Conservation (phyloP, 2,113 vertebrate genomes). For the Equus quagga region DNA sequence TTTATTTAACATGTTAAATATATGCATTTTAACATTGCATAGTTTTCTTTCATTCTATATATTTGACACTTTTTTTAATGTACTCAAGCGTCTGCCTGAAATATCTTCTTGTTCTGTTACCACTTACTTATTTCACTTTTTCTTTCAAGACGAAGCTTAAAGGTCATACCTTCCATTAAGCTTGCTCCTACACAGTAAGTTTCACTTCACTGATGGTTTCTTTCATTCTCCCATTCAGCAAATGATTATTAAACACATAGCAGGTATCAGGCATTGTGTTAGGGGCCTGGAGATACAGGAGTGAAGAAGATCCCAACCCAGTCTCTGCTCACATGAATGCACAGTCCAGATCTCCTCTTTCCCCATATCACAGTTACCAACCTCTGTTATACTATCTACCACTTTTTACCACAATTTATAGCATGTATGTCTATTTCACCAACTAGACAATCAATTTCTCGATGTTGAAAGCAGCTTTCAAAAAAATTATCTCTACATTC, state of each 20-base stretch:
- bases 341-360: not conserved
- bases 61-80: not conserved
- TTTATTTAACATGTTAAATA: not conserved
- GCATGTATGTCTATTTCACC: not conserved
- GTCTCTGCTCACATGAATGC: not conserved
- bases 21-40: not conserved
- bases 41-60: not conserved
- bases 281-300: not conserved
- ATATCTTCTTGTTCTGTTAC: not conserved
- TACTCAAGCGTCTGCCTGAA: not conserved
- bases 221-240: not conserved
- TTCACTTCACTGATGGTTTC: not conserved
- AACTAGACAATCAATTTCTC: not conserved
- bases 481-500: not conserved
- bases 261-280: not conserved
- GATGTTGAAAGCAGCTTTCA: not conserved
- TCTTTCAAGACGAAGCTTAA: not conserved
- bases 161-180: not conserved
- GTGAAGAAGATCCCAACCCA: not conserved
- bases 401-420: not conserved
- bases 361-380: fast-evolving
- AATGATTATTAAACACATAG: not conserved
- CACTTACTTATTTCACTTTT: not conserved
- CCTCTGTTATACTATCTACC: not conserved
- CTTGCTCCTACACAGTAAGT: not conserved